Conservation (phyloP, 2,797 vertebrate species). For the Margarornis squamiger region DNA sequence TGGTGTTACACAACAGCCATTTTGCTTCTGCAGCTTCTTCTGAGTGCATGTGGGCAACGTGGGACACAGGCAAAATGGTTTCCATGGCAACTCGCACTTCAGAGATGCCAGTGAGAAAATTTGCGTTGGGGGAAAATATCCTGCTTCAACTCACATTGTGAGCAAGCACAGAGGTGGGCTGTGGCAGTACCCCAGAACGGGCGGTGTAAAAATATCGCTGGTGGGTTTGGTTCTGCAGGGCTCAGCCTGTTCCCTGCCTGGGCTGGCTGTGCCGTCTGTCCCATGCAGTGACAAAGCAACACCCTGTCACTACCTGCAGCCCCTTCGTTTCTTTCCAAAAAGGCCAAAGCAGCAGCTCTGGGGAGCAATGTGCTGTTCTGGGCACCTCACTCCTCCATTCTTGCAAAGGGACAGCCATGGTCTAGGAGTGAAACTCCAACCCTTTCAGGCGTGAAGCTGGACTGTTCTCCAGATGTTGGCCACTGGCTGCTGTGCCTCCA, state of each 20-base stretch:
- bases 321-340: background rate
- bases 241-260: background rate
- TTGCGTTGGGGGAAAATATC: conserved; percentile 14
- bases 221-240: background rate
- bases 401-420: fast-evolving
- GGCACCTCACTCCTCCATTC: background rate
- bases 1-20: conserved; percentile 32
- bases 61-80: conserved; percentile 66
- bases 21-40: conserved; percentile 46
- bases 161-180: conserved; percentile 2
- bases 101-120: conserved; percentile 59
- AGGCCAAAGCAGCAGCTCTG: background rate
- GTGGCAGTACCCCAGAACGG: background rate
- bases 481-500: background rate
- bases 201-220: background rate
- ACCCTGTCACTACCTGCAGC: background rate
- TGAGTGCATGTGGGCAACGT: conserved; percentile 39
- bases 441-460: background rate
- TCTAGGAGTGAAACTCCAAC: background rate
- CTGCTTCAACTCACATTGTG: conserved; percentile 6
- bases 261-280: background rate
- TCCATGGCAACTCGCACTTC: conserved; percentile 65
- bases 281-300: background rate
- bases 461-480: background rate
- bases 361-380: background rate